A percentile compares a stretch with the other conserved stretches of the same genome.
These are phyloP conservation scores for Anthonomus grandis DNA, from an alignment of 1,140 invertebrate genomes.

Conservation along the genomic window DNA sequence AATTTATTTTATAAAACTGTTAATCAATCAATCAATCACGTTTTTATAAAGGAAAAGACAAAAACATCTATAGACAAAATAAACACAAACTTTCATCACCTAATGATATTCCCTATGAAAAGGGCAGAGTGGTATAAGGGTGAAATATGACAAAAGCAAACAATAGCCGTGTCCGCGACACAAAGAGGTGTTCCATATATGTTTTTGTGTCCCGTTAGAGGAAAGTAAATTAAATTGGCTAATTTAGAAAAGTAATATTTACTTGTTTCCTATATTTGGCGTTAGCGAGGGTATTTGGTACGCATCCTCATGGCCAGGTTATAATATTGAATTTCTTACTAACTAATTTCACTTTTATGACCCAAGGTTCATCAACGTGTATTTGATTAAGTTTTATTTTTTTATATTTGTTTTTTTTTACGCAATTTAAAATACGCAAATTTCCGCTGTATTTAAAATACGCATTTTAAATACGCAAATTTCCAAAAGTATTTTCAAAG, in stretches of 20 bases:
- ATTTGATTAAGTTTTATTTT: too few relatives aligned
- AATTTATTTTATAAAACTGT: slow-evolving; percentile 5
- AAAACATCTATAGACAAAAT: slow-evolving; percentile 6
- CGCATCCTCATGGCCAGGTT: too few relatives aligned
- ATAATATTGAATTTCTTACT: too few relatives aligned
- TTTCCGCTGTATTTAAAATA: too few relatives aligned
- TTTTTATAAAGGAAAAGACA: slow-evolving; percentile 6
- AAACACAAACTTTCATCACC: slow-evolving; percentile 18
- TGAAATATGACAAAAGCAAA: slow-evolving; percentile 26
- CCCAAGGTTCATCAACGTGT: too few relatives aligned
- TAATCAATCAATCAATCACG: slow-evolving; percentile 14
- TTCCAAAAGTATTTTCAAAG: too few relatives aligned
- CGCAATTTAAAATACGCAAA: too few relatives aligned
- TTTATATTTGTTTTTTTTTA: too few relatives aligned
- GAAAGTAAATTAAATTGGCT: slow-evolving; percentile 24
- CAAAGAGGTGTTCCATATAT: slow-evolving; percentile 20
- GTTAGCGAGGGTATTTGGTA: too few relatives aligned
- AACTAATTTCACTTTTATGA: too few relatives aligned
- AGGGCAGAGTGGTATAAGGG: slow-evolving; percentile 21
- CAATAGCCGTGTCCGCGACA: slow-evolving; percentile 13
- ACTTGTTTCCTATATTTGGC: too few relatives aligned
- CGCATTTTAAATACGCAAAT: too few relatives aligned
- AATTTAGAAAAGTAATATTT: slow-evolving; percentile 19
- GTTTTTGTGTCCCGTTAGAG: slow-evolving; percentile 12
- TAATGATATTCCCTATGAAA: slow-evolving; percentile 23